Conservation (phyloP, 2,113 vertebrate species). For the Donacobius atricapilla region DNA sequence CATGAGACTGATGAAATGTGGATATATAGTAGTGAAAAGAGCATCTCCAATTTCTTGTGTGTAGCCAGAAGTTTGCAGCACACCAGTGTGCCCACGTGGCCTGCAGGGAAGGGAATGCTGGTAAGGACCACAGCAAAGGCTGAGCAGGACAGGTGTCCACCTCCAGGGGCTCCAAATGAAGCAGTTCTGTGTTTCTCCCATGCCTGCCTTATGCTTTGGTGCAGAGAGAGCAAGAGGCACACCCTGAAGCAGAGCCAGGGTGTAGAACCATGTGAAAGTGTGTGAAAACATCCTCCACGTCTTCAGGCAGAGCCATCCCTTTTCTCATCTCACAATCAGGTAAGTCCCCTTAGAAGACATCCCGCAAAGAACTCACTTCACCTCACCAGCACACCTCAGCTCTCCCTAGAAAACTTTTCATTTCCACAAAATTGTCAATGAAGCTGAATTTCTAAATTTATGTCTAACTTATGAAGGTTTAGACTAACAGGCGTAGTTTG, state of each 20-base stretch:
- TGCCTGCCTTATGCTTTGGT: neutral
- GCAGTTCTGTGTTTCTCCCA: neutral
- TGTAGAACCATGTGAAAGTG: neutral
- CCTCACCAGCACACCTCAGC: neutral
- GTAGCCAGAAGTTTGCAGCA: neutral
- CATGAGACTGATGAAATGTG: neutral
- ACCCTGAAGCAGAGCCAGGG: neutral
- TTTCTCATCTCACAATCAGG: neutral
- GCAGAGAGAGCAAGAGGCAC: neutral
- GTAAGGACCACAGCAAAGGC: neutral
- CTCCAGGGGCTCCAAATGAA: neutral
- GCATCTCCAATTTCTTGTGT: neutral
- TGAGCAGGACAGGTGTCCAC: neutral
- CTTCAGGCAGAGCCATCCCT: neutral
- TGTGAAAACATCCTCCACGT: neutral
- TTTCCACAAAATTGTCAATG: neutral
- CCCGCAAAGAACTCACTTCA: neutral
- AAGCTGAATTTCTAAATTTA: neutral
- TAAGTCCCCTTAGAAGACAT: rapidly evolving
- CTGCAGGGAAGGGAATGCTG: neutral
- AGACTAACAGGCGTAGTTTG: neutral
- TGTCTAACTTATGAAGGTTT: neutral
- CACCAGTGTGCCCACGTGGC: neutral
- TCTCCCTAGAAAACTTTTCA: neutral
- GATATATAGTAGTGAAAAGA: neutral